Evolutionary conservation across 2,113 vertebrate genomes (phyloP), one percentile per base, ranked within the genome.

Genomic region (Plestiodon gilberti): DNA sequence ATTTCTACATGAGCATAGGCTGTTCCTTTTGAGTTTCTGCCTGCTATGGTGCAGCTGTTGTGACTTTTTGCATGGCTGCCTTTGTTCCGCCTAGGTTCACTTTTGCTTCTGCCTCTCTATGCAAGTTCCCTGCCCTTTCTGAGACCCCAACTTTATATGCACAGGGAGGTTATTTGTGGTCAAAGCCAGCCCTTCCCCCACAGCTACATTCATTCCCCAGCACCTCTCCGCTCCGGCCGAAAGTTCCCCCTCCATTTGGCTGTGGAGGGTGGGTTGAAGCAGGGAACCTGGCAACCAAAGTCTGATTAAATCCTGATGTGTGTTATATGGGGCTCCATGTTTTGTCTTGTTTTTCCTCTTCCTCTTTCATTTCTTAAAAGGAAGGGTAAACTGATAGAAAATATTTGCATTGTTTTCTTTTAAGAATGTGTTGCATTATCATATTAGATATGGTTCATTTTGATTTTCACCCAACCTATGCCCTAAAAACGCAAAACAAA

Each of bases 271-370:
- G 48, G 78, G 89, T 20, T 64, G 22, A 14, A 64, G 70, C 25
- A 3, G 52, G 77, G 83, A 87, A 43, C 43, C 48, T 76, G 79
- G 80, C 48, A 92, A 86, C 48, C 38, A 77, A 61, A 1, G 6
- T 81, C 64, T 81, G 85, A 62, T 8, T 80, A 84, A 78, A 78
- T 85, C 74, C 69, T 64, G 38, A 25, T 57, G 69, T 81, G 13
- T 71, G 4, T 52, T 52, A n/a, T 73, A 5, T 73, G 81, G 85
- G 91, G 55, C 28, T 55, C 69, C 30, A n/a, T n/a, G n/a, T n/a
- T n/a, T n/a, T n/a, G n/a, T n/a, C 30, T 89, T 91, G 9, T 87
- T 84, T 88, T 52, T 59, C 17, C 43, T 40, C 38, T 71, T 33
- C 4, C 52, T 59, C 75, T 33, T 20, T 55, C 17, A 3, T 18